These are phyloP conservation scores for Acleris emargana DNA, from an alignment of 2,888 invertebrate species.

Conservation along the genomic window DNA sequence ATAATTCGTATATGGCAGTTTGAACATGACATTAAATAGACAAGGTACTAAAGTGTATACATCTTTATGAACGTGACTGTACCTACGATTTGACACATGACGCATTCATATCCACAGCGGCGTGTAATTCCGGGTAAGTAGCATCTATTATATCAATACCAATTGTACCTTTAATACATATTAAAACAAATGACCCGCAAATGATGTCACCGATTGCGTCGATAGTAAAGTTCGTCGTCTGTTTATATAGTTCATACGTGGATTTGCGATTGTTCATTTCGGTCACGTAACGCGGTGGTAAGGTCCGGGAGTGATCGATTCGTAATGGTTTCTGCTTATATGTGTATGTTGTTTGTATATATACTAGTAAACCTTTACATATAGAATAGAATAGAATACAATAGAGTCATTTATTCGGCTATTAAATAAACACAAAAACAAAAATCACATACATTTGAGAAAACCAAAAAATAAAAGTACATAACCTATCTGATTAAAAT, in stretches of 20 bases:
- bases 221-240: slow-evolving; percentile 22
- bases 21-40: too few relatives aligned
- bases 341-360: not conserved
- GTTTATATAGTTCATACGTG: slow-evolving; percentile 32
- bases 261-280: slow-evolving; percentile 25
- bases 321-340: slow-evolving; percentile 3
- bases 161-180: slow-evolving; percentile 31
- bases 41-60: too few relatives aligned
- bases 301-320: slow-evolving; percentile 36
- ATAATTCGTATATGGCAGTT: too few relatives aligned
- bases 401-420: too few relatives aligned
- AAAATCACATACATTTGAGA: too few relatives aligned
- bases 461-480: too few relatives aligned
- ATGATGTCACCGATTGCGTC: slow-evolving; percentile 34
- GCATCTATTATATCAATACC: slow-evolving; percentile 5
- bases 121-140: not conserved
- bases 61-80: too few relatives aligned
- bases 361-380: not conserved
- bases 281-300: slow-evolving; percentile 27
- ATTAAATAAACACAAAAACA: too few relatives aligned
- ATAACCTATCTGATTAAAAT: too few relatives aligned
- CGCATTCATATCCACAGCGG: too few relatives aligned
- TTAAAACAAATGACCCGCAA: slow-evolving; percentile 33
- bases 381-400: too few relatives aligned
- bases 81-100: too few relatives aligned